phyloP scores from a whole-genome alignment of 2,113 vertebrate genomes.

The Cynocephalus volans region DNA sequence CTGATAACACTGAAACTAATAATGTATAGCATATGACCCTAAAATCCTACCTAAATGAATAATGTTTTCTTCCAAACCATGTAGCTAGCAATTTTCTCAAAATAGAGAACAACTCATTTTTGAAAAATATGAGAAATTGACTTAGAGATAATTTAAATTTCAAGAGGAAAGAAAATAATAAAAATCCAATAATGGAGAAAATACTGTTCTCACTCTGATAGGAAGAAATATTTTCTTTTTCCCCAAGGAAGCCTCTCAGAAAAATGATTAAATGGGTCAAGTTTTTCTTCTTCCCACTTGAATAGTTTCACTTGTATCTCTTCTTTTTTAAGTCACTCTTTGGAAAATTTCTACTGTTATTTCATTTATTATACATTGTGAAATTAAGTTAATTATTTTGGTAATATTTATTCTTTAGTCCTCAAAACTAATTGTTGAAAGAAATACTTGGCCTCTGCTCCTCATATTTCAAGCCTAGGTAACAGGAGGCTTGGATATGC shows the following conservation, averaged over 20 bases:
- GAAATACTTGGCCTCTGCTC: neutral
- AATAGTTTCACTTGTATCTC: too few relatives aligned
- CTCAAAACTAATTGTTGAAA: neutral
- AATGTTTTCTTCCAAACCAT: neutral
- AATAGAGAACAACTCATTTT: neutral
- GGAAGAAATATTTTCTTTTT: neutral
- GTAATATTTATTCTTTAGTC: neutral
- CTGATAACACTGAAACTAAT: neutral
- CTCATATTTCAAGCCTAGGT: neutral
- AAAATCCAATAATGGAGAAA: neutral
- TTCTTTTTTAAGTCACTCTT: neutral
- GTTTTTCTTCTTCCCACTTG: neutral
- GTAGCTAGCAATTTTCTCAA: constrained; percentile 8
- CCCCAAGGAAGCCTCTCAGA: neutral
- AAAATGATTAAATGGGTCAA: neutral
- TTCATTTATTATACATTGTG: neutral
- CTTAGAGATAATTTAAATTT: constrained; percentile 34
- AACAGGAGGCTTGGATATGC: too few relatives aligned
- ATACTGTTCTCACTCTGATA: neutral
- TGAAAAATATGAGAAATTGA: neutral
- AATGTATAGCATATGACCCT: neutral
- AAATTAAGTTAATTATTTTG: neutral
- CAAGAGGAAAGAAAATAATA: neutral
- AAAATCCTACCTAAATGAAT: neutral
- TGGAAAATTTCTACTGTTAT: neutral